phyloP scores from a whole-genome alignment of 2,888 invertebrate genomes.

The Drosophila paranaensis region DNA sequence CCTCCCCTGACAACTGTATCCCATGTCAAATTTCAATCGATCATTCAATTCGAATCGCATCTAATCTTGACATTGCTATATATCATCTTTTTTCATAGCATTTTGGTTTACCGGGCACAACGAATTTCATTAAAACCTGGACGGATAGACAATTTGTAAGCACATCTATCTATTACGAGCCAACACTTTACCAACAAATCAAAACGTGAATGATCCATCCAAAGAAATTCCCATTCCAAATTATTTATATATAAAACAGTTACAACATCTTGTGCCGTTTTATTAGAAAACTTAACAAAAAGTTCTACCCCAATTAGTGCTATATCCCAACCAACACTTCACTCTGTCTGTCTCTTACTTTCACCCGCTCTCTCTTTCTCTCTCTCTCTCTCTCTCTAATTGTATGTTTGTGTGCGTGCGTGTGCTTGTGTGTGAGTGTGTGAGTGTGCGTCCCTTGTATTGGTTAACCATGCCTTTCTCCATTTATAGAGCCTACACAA shows the following conservation, averaged over 20 bases:
- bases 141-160: conserved; percentile 83
- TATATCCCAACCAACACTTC: conserved; percentile 14
- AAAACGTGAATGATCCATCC: conserved; percentile 45
- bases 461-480: conserved; percentile 34
- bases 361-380: conserved; percentile 11
- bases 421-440: conserved; percentile 18
- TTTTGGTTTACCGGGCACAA: conserved; percentile 81
- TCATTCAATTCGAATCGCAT: conserved; percentile 52
- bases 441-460: conserved; percentile 37
- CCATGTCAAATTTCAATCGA: conserved; percentile 48
- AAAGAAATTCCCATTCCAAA: conserved; percentile 30
- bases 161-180: conserved; percentile 55
- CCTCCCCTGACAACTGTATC: conserved; percentile 15
- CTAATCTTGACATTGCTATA: conserved; percentile 68
- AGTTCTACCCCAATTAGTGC: conserved; percentile 13
- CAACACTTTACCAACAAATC: conserved; percentile 38
- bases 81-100: conserved; percentile 80
- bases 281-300: conserved; percentile 39
- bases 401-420: conserved; percentile 29
- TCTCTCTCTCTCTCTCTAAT: conserved; percentile 33
- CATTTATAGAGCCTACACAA: conserved; percentile 31
- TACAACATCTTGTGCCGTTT: conserved; percentile 47
- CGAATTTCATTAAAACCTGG: conserved; percentile 81
- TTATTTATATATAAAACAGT: conserved; percentile 23
- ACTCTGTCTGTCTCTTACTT: conserved; percentile 9